Percentiles rank a stretch among this genome's conserved stretches.
These are phyloP conservation scores for Genyomyrus donnyi DNA, from an alignment of 2,113 vertebrate genomes.

Conservation along the genomic window DNA sequence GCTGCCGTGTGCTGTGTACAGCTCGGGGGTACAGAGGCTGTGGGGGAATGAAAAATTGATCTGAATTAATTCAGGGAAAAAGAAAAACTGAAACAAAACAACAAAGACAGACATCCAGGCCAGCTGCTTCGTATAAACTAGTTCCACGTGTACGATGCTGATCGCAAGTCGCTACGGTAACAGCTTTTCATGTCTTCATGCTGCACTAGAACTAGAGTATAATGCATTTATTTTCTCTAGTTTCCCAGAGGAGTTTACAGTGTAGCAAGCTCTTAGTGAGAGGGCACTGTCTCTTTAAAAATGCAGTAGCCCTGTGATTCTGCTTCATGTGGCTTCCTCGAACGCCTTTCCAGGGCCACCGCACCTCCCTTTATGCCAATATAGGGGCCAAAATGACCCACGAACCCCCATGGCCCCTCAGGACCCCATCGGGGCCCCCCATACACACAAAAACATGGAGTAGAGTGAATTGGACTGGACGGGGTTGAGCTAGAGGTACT, in stretches of 20 bases:
- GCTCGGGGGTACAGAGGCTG: background rate
- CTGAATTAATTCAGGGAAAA: background rate
- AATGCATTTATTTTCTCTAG: background rate
- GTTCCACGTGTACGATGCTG: background rate
- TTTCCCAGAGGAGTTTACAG: background rate
- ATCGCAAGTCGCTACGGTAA: background rate
- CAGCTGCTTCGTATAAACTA: background rate
- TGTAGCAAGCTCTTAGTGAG: background rate
- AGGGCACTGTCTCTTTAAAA: background rate
- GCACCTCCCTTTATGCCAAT: background rate
- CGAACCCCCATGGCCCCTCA: background rate
- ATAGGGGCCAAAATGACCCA: constrained; percentile 7
- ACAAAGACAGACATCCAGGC: background rate
- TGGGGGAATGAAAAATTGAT: background rate
- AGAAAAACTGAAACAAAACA: background rate
- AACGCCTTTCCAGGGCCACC: background rate
- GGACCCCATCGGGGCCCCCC: background rate
- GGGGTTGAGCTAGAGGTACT: constrained; percentile 21
- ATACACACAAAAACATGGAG: constrained; percentile 8
- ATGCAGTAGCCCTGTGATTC: background rate
- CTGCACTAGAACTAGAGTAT: background rate
- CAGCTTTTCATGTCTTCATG: background rate
- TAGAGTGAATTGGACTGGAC: constrained; percentile 6
- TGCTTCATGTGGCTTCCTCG: background rate
- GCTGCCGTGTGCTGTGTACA: background rate